Evolutionary conservation across 2,113 vertebrate genomes (phyloP).

Genomic region (Colaptes auratus): DNA sequence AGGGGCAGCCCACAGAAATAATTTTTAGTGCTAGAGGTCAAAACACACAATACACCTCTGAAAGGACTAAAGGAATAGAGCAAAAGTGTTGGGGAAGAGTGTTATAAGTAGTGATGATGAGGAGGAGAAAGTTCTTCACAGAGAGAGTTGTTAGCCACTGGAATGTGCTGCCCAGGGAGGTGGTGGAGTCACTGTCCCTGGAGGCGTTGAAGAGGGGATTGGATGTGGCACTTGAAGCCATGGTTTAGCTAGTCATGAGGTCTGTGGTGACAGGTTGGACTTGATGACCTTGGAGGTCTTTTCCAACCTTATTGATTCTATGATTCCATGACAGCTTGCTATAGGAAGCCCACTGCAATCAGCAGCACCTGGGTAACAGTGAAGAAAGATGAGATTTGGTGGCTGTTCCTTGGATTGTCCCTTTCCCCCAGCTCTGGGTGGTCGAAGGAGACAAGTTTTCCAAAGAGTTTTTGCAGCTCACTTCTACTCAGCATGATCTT

Average conservation of each 20-base stretch:
- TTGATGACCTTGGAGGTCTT: no score
- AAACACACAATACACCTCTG: not conserved
- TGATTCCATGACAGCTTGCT: not conserved
- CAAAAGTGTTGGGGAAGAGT: not conserved
- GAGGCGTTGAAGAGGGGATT: no score
- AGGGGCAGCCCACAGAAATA: not conserved
- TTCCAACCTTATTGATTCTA: no score
- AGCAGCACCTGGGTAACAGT: not conserved
- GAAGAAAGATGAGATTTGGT: not conserved
- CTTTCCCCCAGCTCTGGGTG: not conserved
- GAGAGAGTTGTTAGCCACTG: no score
- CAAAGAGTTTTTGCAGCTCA: not conserved
- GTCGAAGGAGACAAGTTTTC: not conserved
- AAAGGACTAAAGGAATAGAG: not conserved
- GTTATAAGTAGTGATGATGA: not conserved
- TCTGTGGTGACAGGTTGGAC: no score
- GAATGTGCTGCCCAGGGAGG: no score
- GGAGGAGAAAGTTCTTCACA: no score
- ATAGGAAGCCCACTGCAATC: accelerated
- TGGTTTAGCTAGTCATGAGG: no score
- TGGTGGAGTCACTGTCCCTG: no score
- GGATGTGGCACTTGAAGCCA: no score
- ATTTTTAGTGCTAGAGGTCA: not conserved
- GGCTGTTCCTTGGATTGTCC: not conserved
- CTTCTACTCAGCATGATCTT: not conserved